These are phyloP conservation scores for Acropternis orthonyx DNA, from an alignment of 2,797 vertebrate genomes.

Conservation along the genomic window DNA sequence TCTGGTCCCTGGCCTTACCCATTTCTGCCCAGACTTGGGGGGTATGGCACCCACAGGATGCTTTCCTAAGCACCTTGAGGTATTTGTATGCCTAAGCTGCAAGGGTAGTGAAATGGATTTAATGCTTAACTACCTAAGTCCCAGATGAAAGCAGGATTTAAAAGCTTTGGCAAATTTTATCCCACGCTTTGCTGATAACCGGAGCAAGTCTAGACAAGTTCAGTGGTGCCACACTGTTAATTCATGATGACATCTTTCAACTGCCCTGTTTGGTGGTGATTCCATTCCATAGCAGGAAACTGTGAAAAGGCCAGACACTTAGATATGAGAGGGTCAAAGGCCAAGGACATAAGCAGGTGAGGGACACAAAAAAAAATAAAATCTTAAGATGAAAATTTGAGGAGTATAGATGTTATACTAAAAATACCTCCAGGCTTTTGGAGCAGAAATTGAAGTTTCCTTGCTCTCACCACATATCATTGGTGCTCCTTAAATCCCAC, in stretches of 20 bases:
- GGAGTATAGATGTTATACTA: not conserved
- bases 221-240: not conserved
- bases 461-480: not conserved
- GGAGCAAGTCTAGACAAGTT: not conserved
- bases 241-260: not conserved
- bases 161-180: not conserved
- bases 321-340: not conserved
- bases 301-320: not conserved
- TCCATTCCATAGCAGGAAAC: not conserved
- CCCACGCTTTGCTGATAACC: not conserved
- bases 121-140: not conserved
- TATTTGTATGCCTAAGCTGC: not conserved
- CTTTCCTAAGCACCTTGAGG: not conserved
- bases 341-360: not conserved
- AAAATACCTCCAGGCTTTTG: not conserved
- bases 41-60: not conserved
- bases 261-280: not conserved
- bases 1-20: not conserved
- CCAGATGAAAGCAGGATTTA: not conserved
- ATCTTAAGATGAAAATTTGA: not conserved
- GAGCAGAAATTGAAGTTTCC: not conserved
- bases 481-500: not conserved
- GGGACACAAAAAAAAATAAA: not conserved
- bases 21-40: not conserved
- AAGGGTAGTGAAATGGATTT: not conserved